Percentiles rank a stretch among this genome's conserved stretches.
Conservation (phyloP, 2,113 vertebrate species). For the Sphyrna mokarran region DNA sequence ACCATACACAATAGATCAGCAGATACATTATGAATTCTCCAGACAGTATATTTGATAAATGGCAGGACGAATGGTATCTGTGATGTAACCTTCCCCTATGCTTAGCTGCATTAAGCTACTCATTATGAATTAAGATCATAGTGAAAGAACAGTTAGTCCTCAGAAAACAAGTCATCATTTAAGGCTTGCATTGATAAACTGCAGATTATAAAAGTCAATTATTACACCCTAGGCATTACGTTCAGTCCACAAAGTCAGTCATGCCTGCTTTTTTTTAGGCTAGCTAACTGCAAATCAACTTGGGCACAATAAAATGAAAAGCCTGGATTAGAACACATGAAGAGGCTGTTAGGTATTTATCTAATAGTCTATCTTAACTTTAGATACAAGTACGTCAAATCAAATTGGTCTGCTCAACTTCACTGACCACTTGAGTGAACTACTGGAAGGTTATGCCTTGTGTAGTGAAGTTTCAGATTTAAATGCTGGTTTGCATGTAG, state of each 20-base stretch:
- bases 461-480: neutral
- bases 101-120: neutral
- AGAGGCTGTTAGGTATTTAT: neutral
- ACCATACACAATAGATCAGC: neutral
- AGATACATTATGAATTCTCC: neutral
- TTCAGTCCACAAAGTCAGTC: neutral
- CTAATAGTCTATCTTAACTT: neutral
- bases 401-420: neutral
- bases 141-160: neutral
- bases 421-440: neutral
- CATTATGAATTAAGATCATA: neutral
- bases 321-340: neutral
- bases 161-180: neutral
- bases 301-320: neutral
- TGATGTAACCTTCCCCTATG: neutral
- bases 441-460: neutral
- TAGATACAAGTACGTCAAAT: neutral
- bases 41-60: neutral
- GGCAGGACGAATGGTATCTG: neutral
- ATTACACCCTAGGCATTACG: neutral
- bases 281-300: neutral
- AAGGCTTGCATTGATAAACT: neutral
- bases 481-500: neutral
- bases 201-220: neutral
- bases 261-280: neutral